phyloP scores from a whole-genome alignment of 2,797 vertebrate genomes.

The Pogonophryne albipinna region DNA sequence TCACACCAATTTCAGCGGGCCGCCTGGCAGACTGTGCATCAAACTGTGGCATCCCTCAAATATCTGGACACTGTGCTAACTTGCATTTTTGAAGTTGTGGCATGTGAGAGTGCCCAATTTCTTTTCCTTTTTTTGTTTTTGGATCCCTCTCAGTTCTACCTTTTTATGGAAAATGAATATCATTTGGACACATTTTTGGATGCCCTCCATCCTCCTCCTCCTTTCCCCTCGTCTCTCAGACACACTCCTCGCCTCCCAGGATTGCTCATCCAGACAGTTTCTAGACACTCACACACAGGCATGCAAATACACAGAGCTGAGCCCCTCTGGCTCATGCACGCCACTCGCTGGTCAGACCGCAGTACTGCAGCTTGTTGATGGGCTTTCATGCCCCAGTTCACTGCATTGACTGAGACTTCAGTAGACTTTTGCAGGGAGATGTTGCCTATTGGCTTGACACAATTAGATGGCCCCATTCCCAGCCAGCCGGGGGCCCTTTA shows the following conservation, averaged over 20 bases:
- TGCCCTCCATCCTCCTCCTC: constrained; percentile 34
- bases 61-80: constrained; percentile 54
- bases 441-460: constrained; percentile 69
- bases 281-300: constrained; percentile 30
- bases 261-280: constrained; percentile 72
- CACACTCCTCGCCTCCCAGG: constrained; percentile 46
- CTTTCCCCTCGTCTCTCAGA: constrained; percentile 29
- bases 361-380: constrained; percentile 74
- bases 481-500: constrained; percentile 54
- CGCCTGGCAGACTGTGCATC: constrained; percentile 43
- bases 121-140: constrained; percentile 1
- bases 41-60: constrained; percentile 57
- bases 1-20: constrained; percentile 38
- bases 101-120: constrained; percentile 49
- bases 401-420: constrained; percentile 61
- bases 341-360: constrained; percentile 65
- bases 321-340: constrained; percentile 30
- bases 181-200: constrained; percentile 54
- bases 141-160: constrained; percentile 29
- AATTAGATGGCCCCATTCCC: constrained; percentile 77
- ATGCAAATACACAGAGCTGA: not conserved
- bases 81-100: constrained; percentile 69
- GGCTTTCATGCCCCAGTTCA: constrained; percentile 79
- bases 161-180: constrained; percentile 52
- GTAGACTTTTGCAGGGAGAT: constrained; percentile 67